These are phyloP conservation scores for Hippoglossus hippoglossus DNA, from an alignment of 2,797 vertebrate species.

Conservation along the genomic window DNA sequence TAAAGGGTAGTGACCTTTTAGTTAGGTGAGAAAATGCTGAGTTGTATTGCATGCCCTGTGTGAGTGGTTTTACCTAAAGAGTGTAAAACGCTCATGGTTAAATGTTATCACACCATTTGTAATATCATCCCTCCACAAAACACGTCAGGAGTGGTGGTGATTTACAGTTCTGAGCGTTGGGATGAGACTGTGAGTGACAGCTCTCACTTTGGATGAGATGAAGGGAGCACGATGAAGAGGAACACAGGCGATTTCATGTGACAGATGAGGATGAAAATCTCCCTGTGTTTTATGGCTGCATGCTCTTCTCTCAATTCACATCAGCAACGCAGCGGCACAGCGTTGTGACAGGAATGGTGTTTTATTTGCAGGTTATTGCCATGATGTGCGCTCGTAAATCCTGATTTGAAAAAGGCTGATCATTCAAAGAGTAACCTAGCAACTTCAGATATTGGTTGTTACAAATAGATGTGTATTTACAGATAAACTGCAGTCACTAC, in stretches of 20 bases:
- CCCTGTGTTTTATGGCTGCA: constrained; percentile 33
- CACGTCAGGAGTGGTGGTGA: background rate
- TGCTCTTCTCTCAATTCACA: constrained; percentile 29
- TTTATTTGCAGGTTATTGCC: constrained; percentile 21
- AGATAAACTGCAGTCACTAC: background rate
- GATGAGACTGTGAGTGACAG: constrained; percentile 48
- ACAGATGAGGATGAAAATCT: constrained; percentile 52
- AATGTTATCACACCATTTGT: constrained; percentile 16
- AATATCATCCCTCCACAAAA: constrained; percentile 6
- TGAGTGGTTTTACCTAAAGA: background rate
- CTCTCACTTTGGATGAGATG: constrained; percentile 51
- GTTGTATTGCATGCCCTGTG: too few species aligned
- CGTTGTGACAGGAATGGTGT: constrained; percentile 19
- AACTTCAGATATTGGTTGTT: background rate
- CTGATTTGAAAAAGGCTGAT: constrained; percentile 4
- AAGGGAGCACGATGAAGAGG: constrained; percentile 28
- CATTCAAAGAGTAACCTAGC: background rate
- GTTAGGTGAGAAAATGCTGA: too few species aligned
- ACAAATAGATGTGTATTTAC: background rate
- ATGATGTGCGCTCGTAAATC: constrained; percentile 3
- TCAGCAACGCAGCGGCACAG: constrained; percentile 4
- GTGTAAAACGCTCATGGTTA: background rate
- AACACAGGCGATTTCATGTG: constrained; percentile 57
- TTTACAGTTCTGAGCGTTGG: constrained; percentile 28
- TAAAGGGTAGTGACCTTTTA: background rate